These are phyloP conservation scores for Acrobasis suavella DNA, from an alignment of 2,888 invertebrate genomes.

Conservation along the genomic window DNA sequence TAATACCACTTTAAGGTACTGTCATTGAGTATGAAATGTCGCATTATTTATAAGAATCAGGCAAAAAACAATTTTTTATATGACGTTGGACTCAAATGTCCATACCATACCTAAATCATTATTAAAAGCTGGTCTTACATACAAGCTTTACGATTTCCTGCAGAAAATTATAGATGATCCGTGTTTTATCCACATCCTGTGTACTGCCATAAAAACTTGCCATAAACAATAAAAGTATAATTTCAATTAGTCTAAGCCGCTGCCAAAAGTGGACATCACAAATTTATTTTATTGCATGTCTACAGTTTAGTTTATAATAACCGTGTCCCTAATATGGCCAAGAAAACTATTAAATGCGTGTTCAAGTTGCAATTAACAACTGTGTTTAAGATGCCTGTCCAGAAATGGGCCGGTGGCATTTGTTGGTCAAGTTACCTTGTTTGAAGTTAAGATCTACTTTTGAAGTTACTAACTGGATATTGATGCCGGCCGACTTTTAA, in stretches of 20 bases:
- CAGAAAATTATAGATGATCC: no score
- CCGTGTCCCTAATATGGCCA: constrained; percentile 4
- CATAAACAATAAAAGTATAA: constrained; percentile 1
- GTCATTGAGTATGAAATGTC: no score
- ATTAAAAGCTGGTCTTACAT: no score
- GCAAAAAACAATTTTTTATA: no score
- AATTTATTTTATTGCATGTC: constrained; percentile 1
- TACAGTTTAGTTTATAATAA: constrained; percentile 8
- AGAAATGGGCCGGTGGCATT: constrained; percentile 11
- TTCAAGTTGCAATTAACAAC: constrained; percentile 14
- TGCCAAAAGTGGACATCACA: constrained; percentile 1
- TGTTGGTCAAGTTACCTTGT: constrained; percentile 9
- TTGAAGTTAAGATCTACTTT: background rate
- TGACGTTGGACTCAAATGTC: no score
- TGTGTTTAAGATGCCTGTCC: constrained; percentile 13
- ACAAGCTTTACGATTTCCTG: no score
- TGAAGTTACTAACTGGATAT: background rate
- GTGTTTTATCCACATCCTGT: no score
- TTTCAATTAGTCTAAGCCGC: background rate
- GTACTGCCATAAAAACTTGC: no score
- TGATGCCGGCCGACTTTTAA: background rate
- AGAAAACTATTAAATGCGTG: constrained; percentile 10
- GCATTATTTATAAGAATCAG: no score
- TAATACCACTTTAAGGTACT: no score
- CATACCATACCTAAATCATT: no score